Percentiles rank a stretch among this genome's conserved stretches.
phyloP scores from a whole-genome alignment of 2,113 vertebrate genomes.

The Semnornis frantzii region DNA sequence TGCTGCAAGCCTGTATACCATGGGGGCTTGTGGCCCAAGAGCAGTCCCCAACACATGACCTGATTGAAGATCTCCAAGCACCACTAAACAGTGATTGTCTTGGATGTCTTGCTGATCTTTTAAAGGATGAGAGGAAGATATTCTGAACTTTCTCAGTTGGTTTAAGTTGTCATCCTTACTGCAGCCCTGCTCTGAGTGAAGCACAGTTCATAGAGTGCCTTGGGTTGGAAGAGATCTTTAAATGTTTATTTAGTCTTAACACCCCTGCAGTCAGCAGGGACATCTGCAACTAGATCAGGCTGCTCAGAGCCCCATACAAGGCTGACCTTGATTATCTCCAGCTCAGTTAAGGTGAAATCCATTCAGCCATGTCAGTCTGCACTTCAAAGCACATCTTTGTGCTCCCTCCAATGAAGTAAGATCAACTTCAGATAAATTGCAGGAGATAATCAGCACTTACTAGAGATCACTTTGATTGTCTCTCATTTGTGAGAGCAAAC shows the following conservation, averaged over 20 bases:
- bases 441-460: slow-evolving; percentile 24
- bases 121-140: not conserved
- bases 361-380: not conserved
- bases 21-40: too few relatives aligned
- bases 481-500: not conserved
- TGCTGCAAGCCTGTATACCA: too few relatives aligned
- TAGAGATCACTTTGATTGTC: slow-evolving; percentile 29
- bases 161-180: not conserved
- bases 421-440: slow-evolving; percentile 5
- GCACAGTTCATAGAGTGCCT: not conserved
- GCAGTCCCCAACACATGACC: not conserved
- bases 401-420: not conserved
- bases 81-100: slow-evolving; percentile 15
- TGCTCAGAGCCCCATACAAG: too few relatives aligned
- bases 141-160: not conserved
- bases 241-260: too few relatives aligned
- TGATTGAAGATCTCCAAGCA: not conserved
- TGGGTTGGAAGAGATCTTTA: too few relatives aligned
- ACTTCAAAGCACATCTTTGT: not conserved
- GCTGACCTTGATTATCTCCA: too few relatives aligned
- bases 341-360: not conserved
- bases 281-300: too few relatives aligned
- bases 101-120: not conserved
- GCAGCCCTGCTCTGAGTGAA: not conserved
- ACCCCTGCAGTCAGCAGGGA: too few relatives aligned